Base-by-base conservation (phyloP, 2,113 vertebrate genomes). In the Deroptyus accipitrinus region DNA sequence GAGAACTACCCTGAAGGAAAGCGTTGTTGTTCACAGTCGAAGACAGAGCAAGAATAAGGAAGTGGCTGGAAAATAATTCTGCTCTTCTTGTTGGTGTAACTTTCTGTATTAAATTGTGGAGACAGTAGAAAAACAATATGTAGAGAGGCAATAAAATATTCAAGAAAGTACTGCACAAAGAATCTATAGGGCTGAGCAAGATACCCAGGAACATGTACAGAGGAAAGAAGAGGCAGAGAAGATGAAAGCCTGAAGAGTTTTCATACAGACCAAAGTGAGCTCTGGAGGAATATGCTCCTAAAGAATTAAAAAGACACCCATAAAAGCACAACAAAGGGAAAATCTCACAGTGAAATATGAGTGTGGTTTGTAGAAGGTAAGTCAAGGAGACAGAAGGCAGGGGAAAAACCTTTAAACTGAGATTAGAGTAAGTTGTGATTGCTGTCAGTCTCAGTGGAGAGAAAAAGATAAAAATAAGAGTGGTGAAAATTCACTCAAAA, bases 181-280 rank as follows among this genome's bases (percentile, higher is more conserved):
- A 62, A 90, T 90, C 59, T 86, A 13, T 19, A 93, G 79, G 88
- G 72, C 59, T 83, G 68, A 90, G 41, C 64, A 77, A 86, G 76
- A 63, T 63, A 92, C 9, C 41, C 63, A 59, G 76, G 55, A 83
- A 44, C 5, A 0, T 6, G n/a, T 39, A 77, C 51, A 77, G 64
- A 80, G 49, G 37, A 81, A 83, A 72, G 75, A 92, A 31, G 15
- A 90, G 30, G 55, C 20, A 64, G 72, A 69, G 19, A 62, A 95
- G 59, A 94, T 86, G 54, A 92, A 97, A 97, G 76, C n/a, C 49
- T 78, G 55, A 90, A 83, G 72, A 92, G 54, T 85, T 90, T 93
- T 93, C 66, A 70, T 83, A 59, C 15, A 86, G 76, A 93, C 76
- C 76, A 93, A 88, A 95, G 78, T 79, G 51, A 90, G n/a, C 85